These are phyloP conservation scores for Hemitrygon akajei DNA, from an alignment of 2,797 vertebrate genomes.

Conservation along the genomic window DNA sequence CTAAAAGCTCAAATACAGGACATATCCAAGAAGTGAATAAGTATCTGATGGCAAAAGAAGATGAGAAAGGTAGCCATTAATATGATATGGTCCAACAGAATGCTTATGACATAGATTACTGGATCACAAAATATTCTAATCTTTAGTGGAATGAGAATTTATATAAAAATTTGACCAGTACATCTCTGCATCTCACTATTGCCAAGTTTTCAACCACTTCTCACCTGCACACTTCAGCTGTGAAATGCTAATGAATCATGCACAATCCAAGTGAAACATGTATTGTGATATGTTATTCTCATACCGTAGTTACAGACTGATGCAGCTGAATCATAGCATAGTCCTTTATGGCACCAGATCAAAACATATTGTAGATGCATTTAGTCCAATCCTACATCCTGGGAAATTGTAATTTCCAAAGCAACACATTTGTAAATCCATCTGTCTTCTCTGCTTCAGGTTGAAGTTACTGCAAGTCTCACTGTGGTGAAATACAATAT, in stretches of 20 bases:
- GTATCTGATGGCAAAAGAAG: neutral
- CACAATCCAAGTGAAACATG: neutral
- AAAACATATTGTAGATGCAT: neutral
- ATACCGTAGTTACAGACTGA: neutral
- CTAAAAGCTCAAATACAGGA: too few relatives aligned
- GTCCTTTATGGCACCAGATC: neutral
- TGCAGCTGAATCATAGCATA: neutral
- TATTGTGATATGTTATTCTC: neutral
- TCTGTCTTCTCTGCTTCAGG: neutral
- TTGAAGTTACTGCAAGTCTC: neutral
- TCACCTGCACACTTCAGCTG: neutral
- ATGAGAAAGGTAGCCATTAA: neutral
- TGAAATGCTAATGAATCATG: neutral
- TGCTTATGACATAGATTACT: neutral
- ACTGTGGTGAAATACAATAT: neutral
- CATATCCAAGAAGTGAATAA: neutral
- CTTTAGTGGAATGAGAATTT: neutral
- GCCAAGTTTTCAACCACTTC: neutral
- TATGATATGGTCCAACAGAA: neutral
- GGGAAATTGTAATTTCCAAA: neutral
- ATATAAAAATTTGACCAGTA: neutral
- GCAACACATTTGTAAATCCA: neutral
- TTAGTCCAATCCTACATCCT: neutral
- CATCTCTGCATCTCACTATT: too few relatives aligned
- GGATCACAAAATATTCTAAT: neutral